A percentile compares a stretch with the other conserved stretches of the same genome.
These are phyloP conservation scores for Dufourea novaeangliae DNA, from an alignment of 1,140 invertebrate species.

Conservation along the genomic window DNA sequence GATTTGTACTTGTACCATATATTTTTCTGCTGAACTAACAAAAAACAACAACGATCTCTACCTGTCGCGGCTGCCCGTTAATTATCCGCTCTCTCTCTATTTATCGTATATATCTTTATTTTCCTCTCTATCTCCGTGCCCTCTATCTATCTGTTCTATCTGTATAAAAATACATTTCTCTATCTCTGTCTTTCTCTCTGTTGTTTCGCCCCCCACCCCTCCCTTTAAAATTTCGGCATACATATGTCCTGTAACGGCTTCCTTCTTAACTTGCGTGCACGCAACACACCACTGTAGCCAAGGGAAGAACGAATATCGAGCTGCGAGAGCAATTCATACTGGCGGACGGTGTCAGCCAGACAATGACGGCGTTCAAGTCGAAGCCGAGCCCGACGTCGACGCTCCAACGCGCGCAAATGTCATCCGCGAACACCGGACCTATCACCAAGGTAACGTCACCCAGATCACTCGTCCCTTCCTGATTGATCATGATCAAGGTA, in stretches of 20 bases:
- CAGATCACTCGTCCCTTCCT: background rate
- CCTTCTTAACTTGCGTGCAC: constrained; percentile 81
- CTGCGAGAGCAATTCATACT: constrained; percentile 99
- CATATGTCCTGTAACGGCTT: constrained; percentile 70
- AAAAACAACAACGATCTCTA: background rate
- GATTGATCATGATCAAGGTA: background rate
- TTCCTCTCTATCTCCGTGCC: constrained; percentile 8
- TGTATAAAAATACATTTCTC: too few relatives aligned
- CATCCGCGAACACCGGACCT: constrained; percentile 87
- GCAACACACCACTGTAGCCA: constrained; percentile 89
- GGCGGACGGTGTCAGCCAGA: constrained; percentile 98
- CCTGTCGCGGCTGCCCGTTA: constrained; percentile 29
- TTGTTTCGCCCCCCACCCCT: constrained; percentile 61
- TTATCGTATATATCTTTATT: constrained; percentile 69
- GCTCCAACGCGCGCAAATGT: constrained; percentile 84
- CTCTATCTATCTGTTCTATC: constrained; percentile 15
- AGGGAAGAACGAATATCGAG: constrained; percentile 99
- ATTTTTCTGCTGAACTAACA: background rate
- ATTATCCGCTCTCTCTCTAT: constrained; percentile 68
- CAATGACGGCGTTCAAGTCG: constrained; percentile 97
- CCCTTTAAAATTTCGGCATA: constrained; percentile 63
- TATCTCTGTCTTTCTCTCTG: constrained; percentile 64
- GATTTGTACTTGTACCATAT: constrained; percentile 8
- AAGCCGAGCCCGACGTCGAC: constrained; percentile 90
- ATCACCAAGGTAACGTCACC: constrained; percentile 93